Conservation (phyloP, 1,140 invertebrate species). For the Neodiprion pinetum region DNA sequence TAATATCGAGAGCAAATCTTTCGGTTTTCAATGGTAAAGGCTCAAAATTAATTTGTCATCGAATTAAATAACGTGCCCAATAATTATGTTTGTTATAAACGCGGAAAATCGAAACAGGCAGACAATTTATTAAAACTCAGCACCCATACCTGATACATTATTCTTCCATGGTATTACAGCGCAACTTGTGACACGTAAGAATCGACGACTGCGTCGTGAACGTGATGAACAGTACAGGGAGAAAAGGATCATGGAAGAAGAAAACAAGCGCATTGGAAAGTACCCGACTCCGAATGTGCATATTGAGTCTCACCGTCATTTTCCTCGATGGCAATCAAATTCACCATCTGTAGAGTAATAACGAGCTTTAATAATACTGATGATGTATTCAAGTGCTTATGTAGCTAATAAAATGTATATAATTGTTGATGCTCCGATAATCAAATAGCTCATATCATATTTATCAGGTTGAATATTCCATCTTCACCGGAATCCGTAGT, state of each 20-base stretch:
- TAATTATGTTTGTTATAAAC: slow-evolving; percentile 18
- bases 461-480: slow-evolving; percentile 29
- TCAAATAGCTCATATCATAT: not conserved
- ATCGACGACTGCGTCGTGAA: slow-evolving; percentile 68
- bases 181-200: slow-evolving; percentile 71
- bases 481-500: slow-evolving; percentile 40
- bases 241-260: slow-evolving; percentile 73
- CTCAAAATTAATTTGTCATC: slow-evolving; percentile 28
- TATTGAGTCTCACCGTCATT: slow-evolving; percentile 70
- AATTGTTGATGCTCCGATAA: not conserved
- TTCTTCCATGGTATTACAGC: slow-evolving; percentile 52
- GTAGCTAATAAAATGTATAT: slow-evolving; percentile 33
- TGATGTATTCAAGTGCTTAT: slow-evolving; percentile 23
- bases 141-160: slow-evolving; percentile 20
- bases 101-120: slow-evolving; percentile 11
- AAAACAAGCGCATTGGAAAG: slow-evolving; percentile 74
- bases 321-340: slow-evolving; percentile 66
- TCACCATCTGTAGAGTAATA: slow-evolving; percentile 49
- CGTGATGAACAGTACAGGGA: slow-evolving; percentile 76
- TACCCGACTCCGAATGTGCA: slow-evolving; percentile 66
- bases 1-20: slow-evolving; percentile 73
- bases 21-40: slow-evolving; percentile 31
- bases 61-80: slow-evolving; percentile 19
- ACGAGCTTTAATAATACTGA: not conserved
- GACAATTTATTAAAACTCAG: not conserved